Base-by-base conservation (phyloP, 2,113 vertebrate genomes). In the Hepsetus odoe region DNA sequence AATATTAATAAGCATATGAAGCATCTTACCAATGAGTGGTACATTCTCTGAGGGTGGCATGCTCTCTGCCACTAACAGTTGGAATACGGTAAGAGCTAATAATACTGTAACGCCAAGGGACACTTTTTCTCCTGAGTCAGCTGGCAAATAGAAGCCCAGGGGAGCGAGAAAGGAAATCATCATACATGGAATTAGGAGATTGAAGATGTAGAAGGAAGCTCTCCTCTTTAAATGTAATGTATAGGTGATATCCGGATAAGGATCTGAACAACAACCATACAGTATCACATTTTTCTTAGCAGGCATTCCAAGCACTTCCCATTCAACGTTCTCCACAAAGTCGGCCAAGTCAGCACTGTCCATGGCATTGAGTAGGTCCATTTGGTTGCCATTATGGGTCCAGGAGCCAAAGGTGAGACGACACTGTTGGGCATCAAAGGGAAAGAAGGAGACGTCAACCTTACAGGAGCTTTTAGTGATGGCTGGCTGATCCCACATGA, bases 381-480 rank as follows among this genome's bases (percentile, higher is more conserved):
- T 92, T 88, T 97, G 96, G 91, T 96, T 94, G 0, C 96, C 95
- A 0, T 95, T 95, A 89, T 98, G 90, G 2, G 96, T 98, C 97
- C 96, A 98, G 40, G 96, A 98, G 82, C 97, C 96, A 0, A 96
- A 97, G 59, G 95, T 97, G 40, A 98, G 89, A 62, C 77, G 87
- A 64, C 97, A 98, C 49, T 84, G 88, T 92, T 98, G 97, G 22
- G 91, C n/a, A 0, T 98, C 96, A 0, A 98, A 97, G 4, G 96
- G 96, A 85, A 98, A 98, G 88, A 94, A 96, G 10, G 95, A 94
- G 76, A 97, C 95, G 2, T 98, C 96, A 81, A 97, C 95, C 0
- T 92, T 94, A 89, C 96, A 97, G 51, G 96, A 97, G 87, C 95
- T 96, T 83, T 95, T 96, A 38, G 94, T 96, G 89, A 97, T 98